A percentile compares a stretch with the other conserved stretches of the same genome.
phyloP scores from a whole-genome alignment of 2,888 invertebrate genomes.

The Megamerina dolium region DNA sequence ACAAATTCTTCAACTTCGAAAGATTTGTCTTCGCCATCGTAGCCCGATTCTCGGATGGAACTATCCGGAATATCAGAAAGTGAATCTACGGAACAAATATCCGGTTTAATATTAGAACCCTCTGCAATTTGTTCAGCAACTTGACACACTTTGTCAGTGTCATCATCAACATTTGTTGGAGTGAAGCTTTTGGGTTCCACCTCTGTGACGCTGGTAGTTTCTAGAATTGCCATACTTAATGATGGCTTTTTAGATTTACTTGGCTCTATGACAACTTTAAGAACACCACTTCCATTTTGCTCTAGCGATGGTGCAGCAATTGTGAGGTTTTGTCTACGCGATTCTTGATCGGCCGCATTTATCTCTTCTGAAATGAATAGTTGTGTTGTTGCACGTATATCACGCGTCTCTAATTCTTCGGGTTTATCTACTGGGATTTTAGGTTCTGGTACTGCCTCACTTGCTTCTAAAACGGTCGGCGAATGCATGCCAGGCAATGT shows the following conservation, averaged over 20 bases:
- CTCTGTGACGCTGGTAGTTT: constrained; percentile 26
- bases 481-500: not conserved
- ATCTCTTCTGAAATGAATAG: constrained; percentile 43
- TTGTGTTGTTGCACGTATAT: constrained; percentile 38
- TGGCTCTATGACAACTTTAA: constrained; percentile 36
- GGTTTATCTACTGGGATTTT: no score
- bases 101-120: not conserved
- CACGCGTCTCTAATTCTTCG: no score
- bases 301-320: constrained; percentile 49
- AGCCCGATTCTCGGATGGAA: constrained; percentile 56
- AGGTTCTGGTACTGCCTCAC: no score
- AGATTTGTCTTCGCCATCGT: constrained; percentile 62
- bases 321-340: constrained; percentile 34
- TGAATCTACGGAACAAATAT: constrained; percentile 7
- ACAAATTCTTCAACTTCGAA: constrained; percentile 49
- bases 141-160: constrained; percentile 50
- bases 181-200: constrained; percentile 9
- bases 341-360: constrained; percentile 22
- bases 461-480: not conserved
- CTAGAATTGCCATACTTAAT: constrained; percentile 42
- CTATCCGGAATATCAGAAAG: constrained; percentile 35
- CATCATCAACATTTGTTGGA: not conserved
- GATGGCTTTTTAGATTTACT: not conserved
- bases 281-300: constrained; percentile 35
- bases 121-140: constrained; percentile 2